Percentiles rank a stretch among this genome's conserved stretches.
Evolutionary conservation across 1,140 invertebrate genomes (phyloP).

Genomic region (Mylabris phalerata): DNA sequence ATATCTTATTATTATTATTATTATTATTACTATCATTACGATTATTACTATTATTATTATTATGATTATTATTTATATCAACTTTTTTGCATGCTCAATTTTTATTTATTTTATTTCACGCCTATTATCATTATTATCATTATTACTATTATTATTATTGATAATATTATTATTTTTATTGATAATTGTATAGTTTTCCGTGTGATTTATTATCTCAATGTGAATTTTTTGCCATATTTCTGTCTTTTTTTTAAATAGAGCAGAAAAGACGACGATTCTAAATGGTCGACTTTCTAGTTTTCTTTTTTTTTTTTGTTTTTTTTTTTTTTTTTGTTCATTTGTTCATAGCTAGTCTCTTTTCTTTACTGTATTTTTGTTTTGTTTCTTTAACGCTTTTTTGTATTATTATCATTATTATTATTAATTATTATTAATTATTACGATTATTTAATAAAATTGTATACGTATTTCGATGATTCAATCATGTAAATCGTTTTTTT

Average conservation of each 20-base stretch:
- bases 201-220: conserved; percentile 17
- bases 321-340: conserved; percentile 15
- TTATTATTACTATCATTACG: neutral
- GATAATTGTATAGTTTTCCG: conserved; percentile 15
- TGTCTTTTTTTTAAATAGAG: neutral
- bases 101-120: conserved; percentile 1
- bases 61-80: neutral
- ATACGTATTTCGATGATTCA: conserved; percentile 5
- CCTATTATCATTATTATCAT: too few species aligned
- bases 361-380: conserved; percentile 13
- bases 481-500: conserved; percentile 4
- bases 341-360: conserved; percentile 29
- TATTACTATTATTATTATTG: too few species aligned
- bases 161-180: neutral
- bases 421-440: neutral
- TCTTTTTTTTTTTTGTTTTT: conserved; percentile 6
- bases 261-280: neutral
- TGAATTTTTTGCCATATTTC: conserved; percentile 24
- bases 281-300: neutral
- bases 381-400: conserved; percentile 7
- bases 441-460: conserved; percentile 7
- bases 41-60: neutral
- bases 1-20: conserved; percentile 10
- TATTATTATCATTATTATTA: neutral
- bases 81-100: conserved; percentile 12